Evolutionary conservation across 2,888 invertebrate genomes (phyloP).

Genomic region (Thera britannica): DNA sequence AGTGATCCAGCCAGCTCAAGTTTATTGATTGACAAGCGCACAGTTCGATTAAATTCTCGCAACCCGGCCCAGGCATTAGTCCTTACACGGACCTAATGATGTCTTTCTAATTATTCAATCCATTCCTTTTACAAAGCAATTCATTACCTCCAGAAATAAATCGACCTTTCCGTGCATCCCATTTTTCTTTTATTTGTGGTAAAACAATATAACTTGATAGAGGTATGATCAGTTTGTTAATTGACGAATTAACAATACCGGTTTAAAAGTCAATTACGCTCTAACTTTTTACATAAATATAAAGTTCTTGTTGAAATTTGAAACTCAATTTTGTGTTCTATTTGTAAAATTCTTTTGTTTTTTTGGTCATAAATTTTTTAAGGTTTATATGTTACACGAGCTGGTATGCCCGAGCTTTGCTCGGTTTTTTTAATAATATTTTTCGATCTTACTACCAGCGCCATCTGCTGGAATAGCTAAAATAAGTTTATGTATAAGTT

Average conservation of each 20-base stretch:
- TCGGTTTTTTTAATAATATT: too few relatives aligned
- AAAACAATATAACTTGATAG: neutral
- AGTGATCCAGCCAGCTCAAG: slow-evolving; percentile 63
- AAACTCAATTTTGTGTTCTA: too few relatives aligned
- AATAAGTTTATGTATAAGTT: too few relatives aligned
- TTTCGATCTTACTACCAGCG: too few relatives aligned
- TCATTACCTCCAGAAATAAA: slow-evolving; percentile 29
- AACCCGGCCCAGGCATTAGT: slow-evolving; percentile 69
- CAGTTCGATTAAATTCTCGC: slow-evolving; percentile 77
- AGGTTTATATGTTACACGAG: too few relatives aligned
- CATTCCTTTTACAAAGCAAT: slow-evolving; percentile 28
- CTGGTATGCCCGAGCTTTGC: too few relatives aligned
- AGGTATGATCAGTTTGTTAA: neutral
- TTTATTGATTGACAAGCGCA: slow-evolving; percentile 83
- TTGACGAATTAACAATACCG: neutral
- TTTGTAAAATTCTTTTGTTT: too few relatives aligned
- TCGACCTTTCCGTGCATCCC: slow-evolving; percentile 6
- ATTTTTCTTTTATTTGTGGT: slow-evolving; percentile 8
- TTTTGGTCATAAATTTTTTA: too few relatives aligned
- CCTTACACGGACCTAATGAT: slow-evolving; percentile 59
- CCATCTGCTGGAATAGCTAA: too few relatives aligned
- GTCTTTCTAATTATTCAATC: slow-evolving; percentile 33
- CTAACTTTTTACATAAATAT: too few relatives aligned
- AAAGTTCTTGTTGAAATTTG: too few relatives aligned
- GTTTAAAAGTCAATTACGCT: too few relatives aligned